phyloP scores from a whole-genome alignment of 2,797 vertebrate species.

The Ataeniobius toweri region DNA sequence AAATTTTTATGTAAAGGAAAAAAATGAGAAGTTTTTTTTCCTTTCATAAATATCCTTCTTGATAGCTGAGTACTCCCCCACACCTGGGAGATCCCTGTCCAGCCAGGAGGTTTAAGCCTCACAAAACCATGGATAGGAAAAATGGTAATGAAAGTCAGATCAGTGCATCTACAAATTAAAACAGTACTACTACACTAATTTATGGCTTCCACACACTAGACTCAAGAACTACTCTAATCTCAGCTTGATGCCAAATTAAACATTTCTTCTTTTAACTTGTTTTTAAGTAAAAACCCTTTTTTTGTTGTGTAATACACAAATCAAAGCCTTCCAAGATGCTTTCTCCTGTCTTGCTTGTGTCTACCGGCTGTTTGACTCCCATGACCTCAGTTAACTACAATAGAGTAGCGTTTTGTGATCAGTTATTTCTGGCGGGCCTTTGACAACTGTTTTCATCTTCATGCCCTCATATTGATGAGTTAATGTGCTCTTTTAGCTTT shows the following conservation, averaged over 20 bases:
- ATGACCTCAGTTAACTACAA: conserved; percentile 78
- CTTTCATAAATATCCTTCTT: too few relatives aligned
- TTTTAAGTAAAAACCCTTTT: conserved; percentile 53
- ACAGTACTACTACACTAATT: too few relatives aligned
- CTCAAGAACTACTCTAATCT: conserved; percentile 50
- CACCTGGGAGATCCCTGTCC: background rate
- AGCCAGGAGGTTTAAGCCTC: background rate
- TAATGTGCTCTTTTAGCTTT: conserved; percentile 83
- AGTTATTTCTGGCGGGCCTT: conserved; percentile 76
- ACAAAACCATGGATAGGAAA: background rate
- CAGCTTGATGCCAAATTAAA: conserved; percentile 52
- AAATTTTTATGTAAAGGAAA: too few relatives aligned
- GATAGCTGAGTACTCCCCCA: too few relatives aligned
- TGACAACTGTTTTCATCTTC: conserved; percentile 83
- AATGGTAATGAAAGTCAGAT: too few relatives aligned
- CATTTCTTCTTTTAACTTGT: conserved; percentile 35
- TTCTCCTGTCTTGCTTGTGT: conserved; percentile 45
- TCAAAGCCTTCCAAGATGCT: conserved; percentile 44
- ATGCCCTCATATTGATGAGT: conserved; percentile 80
- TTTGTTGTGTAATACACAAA: conserved; percentile 14
- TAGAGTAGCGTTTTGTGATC: conserved; percentile 70
- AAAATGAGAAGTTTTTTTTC: too few relatives aligned
- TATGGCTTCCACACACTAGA: conserved; percentile 4
- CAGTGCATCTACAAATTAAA: too few relatives aligned
- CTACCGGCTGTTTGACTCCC: conserved; percentile 63